Evolutionary conservation across 2,888 invertebrate species (phyloP).

Genomic region (Drosophila fungiperda): DNA sequence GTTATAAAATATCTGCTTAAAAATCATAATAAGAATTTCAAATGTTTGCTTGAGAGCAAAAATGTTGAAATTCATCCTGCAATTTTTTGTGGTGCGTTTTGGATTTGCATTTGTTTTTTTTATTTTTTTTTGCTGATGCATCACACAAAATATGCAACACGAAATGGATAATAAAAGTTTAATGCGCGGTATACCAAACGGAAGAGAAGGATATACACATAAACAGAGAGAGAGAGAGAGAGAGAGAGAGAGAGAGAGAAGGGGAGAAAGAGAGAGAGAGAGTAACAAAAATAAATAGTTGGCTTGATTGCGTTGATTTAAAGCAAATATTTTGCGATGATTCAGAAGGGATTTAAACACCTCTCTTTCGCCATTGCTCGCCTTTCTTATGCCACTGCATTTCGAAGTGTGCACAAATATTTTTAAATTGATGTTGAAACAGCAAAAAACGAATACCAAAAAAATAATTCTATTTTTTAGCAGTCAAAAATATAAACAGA

Average conservation of each 20-base stretch:
- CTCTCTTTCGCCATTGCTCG: neutral
- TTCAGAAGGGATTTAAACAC: conserved; percentile 40
- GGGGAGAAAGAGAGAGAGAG: neutral
- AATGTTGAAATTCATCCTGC: neutral
- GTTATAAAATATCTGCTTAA: neutral
- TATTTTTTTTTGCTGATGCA: conserved; percentile 26
- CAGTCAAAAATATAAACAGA: conserved; percentile 24
- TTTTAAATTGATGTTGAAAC: conserved; percentile 49
- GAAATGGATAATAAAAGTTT: conserved; percentile 74
- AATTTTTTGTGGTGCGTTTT: conserved; percentile 6
- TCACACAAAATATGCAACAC: conserved; percentile 58
- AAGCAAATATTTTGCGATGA: conserved; percentile 37
- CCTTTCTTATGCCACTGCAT: conserved; percentile 1
- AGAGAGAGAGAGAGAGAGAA: neutral
- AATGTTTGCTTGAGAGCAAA: neutral
- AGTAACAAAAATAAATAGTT: conserved; percentile 12
- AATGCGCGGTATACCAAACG: conserved; percentile 41
- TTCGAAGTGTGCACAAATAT: conserved; percentile 54
- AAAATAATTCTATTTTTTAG: conserved; percentile 49
- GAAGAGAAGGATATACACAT: conserved; percentile 11
- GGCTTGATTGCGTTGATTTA: conserved; percentile 55
- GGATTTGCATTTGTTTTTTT: conserved; percentile 39
- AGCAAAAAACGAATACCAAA: conserved; percentile 32
- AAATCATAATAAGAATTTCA: neutral
- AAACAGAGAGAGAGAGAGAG: neutral